A percentile compares a stretch with the other conserved stretches of the same genome.
Conservation (phyloP, 2,797 vertebrate genomes). For the Peromyscus melanophrys region DNA sequence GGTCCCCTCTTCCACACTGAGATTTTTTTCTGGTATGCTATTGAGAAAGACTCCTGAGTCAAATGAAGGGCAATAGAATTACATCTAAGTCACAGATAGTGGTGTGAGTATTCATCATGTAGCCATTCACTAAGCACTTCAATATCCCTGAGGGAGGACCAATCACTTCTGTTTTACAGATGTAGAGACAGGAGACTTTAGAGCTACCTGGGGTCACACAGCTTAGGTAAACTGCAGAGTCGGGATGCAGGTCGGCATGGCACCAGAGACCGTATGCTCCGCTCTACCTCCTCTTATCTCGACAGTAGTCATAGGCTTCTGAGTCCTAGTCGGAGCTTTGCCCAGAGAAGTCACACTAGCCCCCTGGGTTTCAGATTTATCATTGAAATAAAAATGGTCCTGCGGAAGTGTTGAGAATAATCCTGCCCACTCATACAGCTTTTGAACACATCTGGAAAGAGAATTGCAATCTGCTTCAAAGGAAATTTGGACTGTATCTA, state of each 20-base stretch:
- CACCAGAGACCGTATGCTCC: neutral
- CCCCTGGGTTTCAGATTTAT: neutral
- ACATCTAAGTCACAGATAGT: neutral
- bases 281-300: neutral
- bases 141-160: neutral
- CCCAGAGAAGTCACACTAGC: neutral
- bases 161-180: neutral
- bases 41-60: conserved; percentile 17
- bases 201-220: neutral
- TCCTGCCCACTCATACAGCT: neutral
- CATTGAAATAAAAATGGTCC: conserved; percentile 4
- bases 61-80: conserved; percentile 6
- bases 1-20: neutral
- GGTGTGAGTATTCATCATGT: neutral
- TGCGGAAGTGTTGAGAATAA: neutral
- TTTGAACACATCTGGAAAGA: conserved; percentile 11
- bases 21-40: neutral
- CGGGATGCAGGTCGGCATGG: neutral
- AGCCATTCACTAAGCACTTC: conserved; percentile 10
- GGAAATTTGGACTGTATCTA: neutral
- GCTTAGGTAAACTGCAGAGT: neutral
- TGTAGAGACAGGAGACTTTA: neutral
- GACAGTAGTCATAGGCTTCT: neutral
- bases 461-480: conserved; percentile 9
- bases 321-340: neutral